A percentile compares a stretch with the other conserved stretches of the same genome.
phyloP scores from a whole-genome alignment of 2,113 vertebrate species.

The Phaetusa simplex region DNA sequence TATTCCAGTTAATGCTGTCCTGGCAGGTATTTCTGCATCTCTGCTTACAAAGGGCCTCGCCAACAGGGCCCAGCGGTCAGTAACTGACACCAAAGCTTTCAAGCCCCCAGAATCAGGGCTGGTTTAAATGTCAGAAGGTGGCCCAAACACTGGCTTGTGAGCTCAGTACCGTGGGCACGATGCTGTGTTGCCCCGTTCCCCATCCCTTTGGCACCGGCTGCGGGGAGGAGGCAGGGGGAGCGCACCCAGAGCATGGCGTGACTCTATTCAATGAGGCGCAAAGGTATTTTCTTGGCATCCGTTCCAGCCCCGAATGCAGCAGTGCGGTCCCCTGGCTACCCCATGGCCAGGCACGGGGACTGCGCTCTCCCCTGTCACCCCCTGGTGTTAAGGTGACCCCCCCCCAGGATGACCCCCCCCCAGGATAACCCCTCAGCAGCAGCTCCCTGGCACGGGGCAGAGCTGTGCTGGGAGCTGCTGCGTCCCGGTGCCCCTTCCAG shows the following conservation, averaged over 20 bases:
- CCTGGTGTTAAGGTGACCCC: not conserved
- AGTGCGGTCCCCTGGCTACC: not conserved
- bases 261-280: no score
- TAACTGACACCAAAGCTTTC: not conserved
- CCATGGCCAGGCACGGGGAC: fast-evolving
- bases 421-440: not conserved
- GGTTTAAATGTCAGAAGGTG: not conserved
- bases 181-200: not conserved
- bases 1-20: not conserved
- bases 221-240: not conserved
- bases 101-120: not conserved
- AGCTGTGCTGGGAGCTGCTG: not conserved
- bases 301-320: fast-evolving
- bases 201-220: fast-evolving
- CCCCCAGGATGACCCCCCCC: not conserved
- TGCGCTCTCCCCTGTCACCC: not conserved
- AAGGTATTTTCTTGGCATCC: not conserved
- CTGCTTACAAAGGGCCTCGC: not conserved
- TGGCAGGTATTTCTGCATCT: not conserved
- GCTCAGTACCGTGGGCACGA: fast-evolving
- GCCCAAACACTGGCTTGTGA: not conserved
- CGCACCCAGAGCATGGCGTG: not conserved
- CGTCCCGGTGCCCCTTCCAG: not conserved
- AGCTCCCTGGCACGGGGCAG: not conserved
- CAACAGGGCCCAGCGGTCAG: not conserved